phyloP scores from a whole-genome alignment of 2,113 vertebrate genomes.

The Callionymus lyra region DNA sequence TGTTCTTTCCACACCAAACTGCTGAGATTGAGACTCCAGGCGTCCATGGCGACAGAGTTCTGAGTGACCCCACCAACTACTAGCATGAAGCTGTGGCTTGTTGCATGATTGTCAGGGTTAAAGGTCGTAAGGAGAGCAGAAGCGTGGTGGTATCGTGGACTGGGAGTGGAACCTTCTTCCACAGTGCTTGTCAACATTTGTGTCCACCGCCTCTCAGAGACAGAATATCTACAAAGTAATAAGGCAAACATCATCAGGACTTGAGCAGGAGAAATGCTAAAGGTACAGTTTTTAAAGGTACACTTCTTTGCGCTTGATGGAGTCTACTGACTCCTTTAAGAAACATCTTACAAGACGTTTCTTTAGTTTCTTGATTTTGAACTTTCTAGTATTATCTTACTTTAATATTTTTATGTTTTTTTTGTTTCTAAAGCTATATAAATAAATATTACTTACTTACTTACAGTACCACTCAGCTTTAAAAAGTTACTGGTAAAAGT shows the following conservation, averaged over 20 bases:
- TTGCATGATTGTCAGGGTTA: constrained; percentile 51
- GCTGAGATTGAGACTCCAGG: constrained; percentile 84
- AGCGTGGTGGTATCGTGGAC: constrained; percentile 79
- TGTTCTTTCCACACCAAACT: constrained; percentile 81
- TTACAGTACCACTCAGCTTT: too few species aligned
- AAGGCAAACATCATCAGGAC: not conserved
- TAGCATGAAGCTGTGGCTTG: constrained; percentile 73
- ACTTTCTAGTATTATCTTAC: too few species aligned
- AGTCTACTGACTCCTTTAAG: too few species aligned
- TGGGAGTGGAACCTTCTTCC: constrained; percentile 71
- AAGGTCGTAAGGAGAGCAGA: constrained; percentile 68
- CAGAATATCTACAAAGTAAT: constrained; percentile 67
- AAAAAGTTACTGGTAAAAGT: too few species aligned
- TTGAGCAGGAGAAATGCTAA: too few species aligned
- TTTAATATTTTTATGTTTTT: too few species aligned
- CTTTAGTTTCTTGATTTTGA: too few species aligned
- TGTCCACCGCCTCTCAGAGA: constrained; percentile 80
- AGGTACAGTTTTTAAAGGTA: too few species aligned
- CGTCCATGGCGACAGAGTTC: constrained; percentile 69
- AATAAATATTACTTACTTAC: too few species aligned
- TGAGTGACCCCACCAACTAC: constrained; percentile 78
- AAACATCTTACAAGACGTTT: too few species aligned
- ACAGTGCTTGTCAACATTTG: constrained; percentile 80
- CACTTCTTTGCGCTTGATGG: too few species aligned
- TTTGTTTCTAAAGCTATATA: too few species aligned